Percentiles rank a stretch among this genome's conserved stretches.
Conservation (phyloP, 53 echinoderm and acorn worm genomes). For the Holothuria leucospilota region DNA sequence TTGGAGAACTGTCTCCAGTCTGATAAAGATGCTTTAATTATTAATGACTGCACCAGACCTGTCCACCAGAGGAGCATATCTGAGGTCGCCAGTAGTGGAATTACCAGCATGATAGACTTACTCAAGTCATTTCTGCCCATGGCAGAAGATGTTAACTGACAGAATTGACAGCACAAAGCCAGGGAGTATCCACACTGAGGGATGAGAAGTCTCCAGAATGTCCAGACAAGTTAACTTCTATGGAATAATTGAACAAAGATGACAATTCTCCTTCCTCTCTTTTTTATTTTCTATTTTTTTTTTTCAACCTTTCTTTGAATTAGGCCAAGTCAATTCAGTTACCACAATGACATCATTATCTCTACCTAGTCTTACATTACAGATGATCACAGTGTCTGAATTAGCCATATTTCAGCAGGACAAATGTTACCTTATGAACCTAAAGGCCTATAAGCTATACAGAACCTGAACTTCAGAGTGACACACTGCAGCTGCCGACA, state of each 20-base stretch:
- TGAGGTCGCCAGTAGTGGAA: not conserved
- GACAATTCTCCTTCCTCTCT: not conserved
- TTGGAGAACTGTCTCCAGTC: not conserved
- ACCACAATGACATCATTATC: too few species aligned
- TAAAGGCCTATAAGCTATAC: too few species aligned
- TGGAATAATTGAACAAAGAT: conserved; percentile 6
- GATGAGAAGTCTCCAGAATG: conserved; percentile 18
- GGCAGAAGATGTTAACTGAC: conserved; percentile 3
- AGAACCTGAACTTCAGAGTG: too few species aligned
- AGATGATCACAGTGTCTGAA: too few species aligned
- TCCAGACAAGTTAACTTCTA: conserved; percentile 1
- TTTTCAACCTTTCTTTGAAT: too few species aligned
- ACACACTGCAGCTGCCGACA: too few species aligned
- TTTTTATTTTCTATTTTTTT: not conserved
- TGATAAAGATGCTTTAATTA: conserved; percentile 35
- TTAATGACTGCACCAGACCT: not conserved
- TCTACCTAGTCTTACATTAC: too few species aligned
- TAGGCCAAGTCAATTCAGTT: too few species aligned
- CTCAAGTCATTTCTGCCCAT: conserved; percentile 28
- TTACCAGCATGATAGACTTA: not conserved
- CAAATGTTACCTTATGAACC: too few species aligned
- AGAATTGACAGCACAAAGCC: conserved; percentile 4
- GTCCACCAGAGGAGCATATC: not conserved
- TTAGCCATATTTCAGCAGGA: too few species aligned
- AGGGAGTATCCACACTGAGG: not conserved